Percentiles rank a stretch among this genome's conserved stretches.
phyloP scores from a whole-genome alignment of 2,797 vertebrate genomes.

The Acestrorhynchus altus region DNA sequence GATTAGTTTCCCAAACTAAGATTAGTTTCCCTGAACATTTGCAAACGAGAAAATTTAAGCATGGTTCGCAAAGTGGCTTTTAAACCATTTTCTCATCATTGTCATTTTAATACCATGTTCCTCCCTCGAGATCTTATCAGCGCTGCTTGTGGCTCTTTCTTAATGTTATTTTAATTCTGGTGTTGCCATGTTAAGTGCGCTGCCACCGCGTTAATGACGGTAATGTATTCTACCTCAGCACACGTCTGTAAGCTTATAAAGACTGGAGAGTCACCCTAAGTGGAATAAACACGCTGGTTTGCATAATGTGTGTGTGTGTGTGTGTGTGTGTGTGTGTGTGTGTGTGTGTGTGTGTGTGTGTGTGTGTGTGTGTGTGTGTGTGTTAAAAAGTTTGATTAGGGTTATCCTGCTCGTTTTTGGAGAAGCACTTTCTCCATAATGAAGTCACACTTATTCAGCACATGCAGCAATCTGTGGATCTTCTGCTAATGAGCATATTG shows the following conservation, averaged over 20 bases:
- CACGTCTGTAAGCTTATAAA: constrained; percentile 19
- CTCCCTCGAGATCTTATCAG: constrained; percentile 8
- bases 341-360: not conserved
- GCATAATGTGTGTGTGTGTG: constrained; percentile 5
- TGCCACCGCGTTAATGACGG: constrained; percentile 23
- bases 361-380: not conserved
- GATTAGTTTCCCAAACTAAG: not conserved
- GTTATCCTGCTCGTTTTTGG: not conserved
- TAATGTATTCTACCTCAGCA: constrained; percentile 37
- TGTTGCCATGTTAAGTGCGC: constrained; percentile 22
- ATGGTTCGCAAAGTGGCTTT: constrained; percentile 22
- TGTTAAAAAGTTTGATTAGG: constrained; percentile 17
- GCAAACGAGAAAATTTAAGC: constrained; percentile 5
- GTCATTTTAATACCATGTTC: constrained; percentile 24
- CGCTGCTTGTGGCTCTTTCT: constrained; percentile 8
- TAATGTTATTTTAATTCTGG: constrained; percentile 40
- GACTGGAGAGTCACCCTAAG: constrained; percentile 10
- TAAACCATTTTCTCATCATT: constrained; percentile 30
- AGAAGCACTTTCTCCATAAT: constrained; percentile 8
- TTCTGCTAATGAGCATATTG: constrained; percentile 1
- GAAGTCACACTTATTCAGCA: not conserved
- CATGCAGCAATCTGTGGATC: not conserved
- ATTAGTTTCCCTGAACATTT: constrained; percentile 12
- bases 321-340: not conserved
- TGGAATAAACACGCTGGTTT: constrained; percentile 29